Evolutionary conservation across 2,888 invertebrate genomes (phyloP).

Genomic region (Ormyrus thymus): DNA sequence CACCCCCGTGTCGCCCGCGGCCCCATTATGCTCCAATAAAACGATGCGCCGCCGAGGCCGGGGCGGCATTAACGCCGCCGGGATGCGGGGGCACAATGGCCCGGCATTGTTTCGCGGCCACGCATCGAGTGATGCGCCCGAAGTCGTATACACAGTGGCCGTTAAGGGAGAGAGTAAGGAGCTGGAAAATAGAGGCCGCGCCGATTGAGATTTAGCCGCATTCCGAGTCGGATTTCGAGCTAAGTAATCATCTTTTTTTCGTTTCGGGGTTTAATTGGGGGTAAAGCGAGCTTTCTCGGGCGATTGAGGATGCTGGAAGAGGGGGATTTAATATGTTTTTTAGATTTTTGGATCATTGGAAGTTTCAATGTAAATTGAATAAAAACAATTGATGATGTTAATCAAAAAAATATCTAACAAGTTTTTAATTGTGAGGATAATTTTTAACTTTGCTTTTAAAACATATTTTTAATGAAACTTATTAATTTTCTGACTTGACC

Average conservation of each 20-base stretch:
- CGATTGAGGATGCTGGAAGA: too few species aligned
- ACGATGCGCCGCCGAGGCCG: slow-evolving; percentile 37
- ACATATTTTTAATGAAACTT: too few species aligned
- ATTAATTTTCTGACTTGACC: too few species aligned
- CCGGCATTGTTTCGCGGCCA: slow-evolving; percentile 58
- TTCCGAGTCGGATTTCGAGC: slow-evolving; percentile 28
- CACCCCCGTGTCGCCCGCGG: slow-evolving; percentile 57
- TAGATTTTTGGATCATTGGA: too few species aligned
- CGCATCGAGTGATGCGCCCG: neutral
- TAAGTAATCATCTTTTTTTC: slow-evolving; percentile 21
- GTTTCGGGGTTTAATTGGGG: neutral
- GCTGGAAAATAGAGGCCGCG: slow-evolving; percentile 23
- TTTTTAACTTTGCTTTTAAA: too few species aligned
- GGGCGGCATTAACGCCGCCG: slow-evolving; percentile 30
- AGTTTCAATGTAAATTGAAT: too few species aligned
- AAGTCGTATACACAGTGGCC: slow-evolving; percentile 1
- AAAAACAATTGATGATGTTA: too few species aligned
- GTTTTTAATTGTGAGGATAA: too few species aligned
- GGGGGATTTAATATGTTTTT: too few species aligned
- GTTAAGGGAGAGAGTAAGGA: neutral
- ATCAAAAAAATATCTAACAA: too few species aligned
- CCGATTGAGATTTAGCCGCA: slow-evolving; percentile 10
- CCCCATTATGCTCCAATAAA: slow-evolving; percentile 53
- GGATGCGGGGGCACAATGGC: slow-evolving; percentile 53
- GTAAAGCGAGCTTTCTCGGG: too few species aligned